Base-by-base conservation (phyloP, 1,140 invertebrate genomes). In the Drosophila arizonae region DNA sequence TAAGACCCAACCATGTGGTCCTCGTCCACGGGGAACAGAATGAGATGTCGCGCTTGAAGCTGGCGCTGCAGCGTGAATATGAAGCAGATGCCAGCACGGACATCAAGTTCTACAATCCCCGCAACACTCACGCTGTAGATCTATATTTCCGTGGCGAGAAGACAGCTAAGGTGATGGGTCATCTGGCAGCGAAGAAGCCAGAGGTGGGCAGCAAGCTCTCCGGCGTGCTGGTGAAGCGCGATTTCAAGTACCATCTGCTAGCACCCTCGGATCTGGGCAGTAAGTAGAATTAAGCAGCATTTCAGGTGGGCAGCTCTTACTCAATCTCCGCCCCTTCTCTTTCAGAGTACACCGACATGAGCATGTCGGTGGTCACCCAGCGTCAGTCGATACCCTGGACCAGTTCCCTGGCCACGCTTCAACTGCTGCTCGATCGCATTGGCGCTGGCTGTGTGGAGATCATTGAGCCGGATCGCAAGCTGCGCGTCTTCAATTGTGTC, bases 21-120 rank as follows among this genome's bases (percentile, higher is more conserved):
- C 93, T 99, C 21, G 99, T 99, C 0, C 99, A 99, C 92, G 99
- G 99, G 1, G 99, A 99, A 92, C 97, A 98, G 90, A 99, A 99
- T 92, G 99, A 99, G 93, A 99, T 99, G 99, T 96, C 95, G 3
- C 94, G 99, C 26, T 92, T 99, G 50, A 99, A 99, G 92, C 95
- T 97, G 50, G 99, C 98, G 0, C 93, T 99, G 17, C 95, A 97
- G 80, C 93, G 98, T 13, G 98, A 99, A 92, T 99, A 99, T 90
- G 97, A 98, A 92, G 96, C 97, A 79, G 96, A 97, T 89, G 94
- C 95, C 13, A 96, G 96, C 79, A 96, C 96, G 9, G 94, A 95
- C n/a, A 97, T 99, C 76, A 94, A 96, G 73, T 95, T 99, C 43
- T 97, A 99, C 92, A 99, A 98, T 93, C 99, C 99, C 0, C 93